Evolutionary conservation across 2,113 vertebrate species (phyloP), one percentile per base, ranked within the genome.

Genomic region (Arothron firmamentum): DNA sequence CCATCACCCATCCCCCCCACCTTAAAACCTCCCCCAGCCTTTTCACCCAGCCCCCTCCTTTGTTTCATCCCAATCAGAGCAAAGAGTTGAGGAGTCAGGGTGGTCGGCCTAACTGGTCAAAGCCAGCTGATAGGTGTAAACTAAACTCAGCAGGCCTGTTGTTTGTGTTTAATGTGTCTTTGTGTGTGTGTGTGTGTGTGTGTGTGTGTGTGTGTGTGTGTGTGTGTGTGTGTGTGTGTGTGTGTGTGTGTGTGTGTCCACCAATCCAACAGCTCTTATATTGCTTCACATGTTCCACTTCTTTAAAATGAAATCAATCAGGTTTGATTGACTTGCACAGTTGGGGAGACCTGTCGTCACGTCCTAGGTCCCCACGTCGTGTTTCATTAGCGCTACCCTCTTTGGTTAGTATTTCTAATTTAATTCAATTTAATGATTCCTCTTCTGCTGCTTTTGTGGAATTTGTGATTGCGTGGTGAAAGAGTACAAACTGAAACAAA

Each of bases 271-370:
- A 71, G 34, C 61, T 67, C 65, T 56, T 58, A 58, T 66, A 77
- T 78, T 83, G 67, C 72, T 62, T 82, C 85, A 82, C 79, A 79
- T 80, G 62, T 79, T 72, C 17, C 56, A 54, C 59, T 56, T 81
- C 82, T 84, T 78, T 51, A 78, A 69, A 84, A 86, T 82, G 84
- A 84, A 83, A 74, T 81, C 72, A 53, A 80, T 86, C 77, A 51
- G 64, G 69, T 78, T 45, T 45, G 65, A 83, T 89, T 91, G 92
- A 60, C 93, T 94, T 92, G 92, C 93, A 77, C 82, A 81, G 74
- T 79, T 83, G 83, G 68, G 41, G 67, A 31, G 4, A 62, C 46
- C 38, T 57, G 25, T 59, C 18, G 90, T 85, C 86, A 83, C 25
- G 83, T 90, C 89, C 77, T 6, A 17, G 21, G 60, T 38, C 75